Base-by-base conservation (phyloP, 2,113 vertebrate species). In the Gavia stellata region DNA sequence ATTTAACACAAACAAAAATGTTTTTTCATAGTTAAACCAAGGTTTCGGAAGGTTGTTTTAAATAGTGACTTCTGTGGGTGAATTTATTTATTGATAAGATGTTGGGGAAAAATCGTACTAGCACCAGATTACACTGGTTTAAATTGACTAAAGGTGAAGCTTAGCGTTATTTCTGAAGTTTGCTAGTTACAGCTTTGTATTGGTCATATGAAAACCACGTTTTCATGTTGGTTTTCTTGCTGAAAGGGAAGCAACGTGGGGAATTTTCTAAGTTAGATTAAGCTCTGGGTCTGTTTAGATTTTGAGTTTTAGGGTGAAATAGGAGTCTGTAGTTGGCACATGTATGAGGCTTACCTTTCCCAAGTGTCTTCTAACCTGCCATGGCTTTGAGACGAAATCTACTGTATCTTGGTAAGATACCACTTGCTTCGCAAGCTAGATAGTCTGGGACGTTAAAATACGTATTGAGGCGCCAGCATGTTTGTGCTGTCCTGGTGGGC, bases 211-310 rank as follows among this genome's bases (percentile, higher is more conserved):
- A 59, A 93, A 62, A 3, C 11, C 33, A 21, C 3, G 1, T 67
- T 77, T 82, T 50, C 49, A 15, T n/a, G 9, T 36, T 58, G 34
- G 10, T n/a, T 79, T 92, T 36, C 31, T 16, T 47, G 3, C 2
- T 59, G 74, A 77, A 73, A 72, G 33, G 31, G 12, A 53, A 86
- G 42, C 0, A 0, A 21, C 12, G 1, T 0, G 6, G 17, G 26
- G 33, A 36, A 17, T 53, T 81, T 21, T 59, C 53, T 75, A 58
- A 38, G 12, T 4, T 3, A 44, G 28, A 8, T 26, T 25, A 24
- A 70, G 44, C 34, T 50, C 59, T 86, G 18, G 25, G 21, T 81
- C 31, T 44, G 31, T 16, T 81, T 50, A 25, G 7, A 31, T 29
- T 29, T 81, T 45, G 80, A 17, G 14, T 24, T 86, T 78, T 44